Conservation (phyloP, 2,113 vertebrate genomes). For the Hippocampus comes region DNA sequence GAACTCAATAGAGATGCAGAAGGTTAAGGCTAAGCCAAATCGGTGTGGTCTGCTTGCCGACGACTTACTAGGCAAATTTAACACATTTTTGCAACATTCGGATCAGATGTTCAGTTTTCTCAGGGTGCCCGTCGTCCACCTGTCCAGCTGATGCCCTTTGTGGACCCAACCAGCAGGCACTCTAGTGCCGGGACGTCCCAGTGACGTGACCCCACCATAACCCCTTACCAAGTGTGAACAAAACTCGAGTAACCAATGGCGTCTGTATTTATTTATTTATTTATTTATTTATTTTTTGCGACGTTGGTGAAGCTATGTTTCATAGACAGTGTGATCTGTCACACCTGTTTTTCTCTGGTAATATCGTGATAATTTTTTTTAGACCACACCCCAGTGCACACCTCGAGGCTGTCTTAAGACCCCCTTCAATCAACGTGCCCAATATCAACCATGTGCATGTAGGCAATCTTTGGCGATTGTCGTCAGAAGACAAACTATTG, state of each 20-base stretch:
- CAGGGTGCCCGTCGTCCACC: slow-evolving; percentile 28
- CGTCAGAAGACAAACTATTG: neutral
- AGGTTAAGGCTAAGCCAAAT: neutral
- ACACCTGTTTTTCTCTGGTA: too few relatives aligned
- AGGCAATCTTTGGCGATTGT: neutral
- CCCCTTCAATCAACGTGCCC: too few relatives aligned
- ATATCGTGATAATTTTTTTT: too few relatives aligned
- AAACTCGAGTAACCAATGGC: neutral
- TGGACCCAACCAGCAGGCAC: slow-evolving; percentile 4
- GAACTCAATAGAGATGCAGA: neutral
- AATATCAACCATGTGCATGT: neutral
- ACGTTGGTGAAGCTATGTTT: too few relatives aligned
- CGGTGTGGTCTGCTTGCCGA: neutral
- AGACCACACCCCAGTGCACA: too few relatives aligned
- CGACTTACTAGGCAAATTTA: neutral
- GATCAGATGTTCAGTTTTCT: slow-evolving; percentile 19
- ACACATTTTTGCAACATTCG: slow-evolving; percentile 6
- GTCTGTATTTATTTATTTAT: too few relatives aligned
- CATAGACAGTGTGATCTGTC: too few relatives aligned
- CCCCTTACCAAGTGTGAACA: neutral
- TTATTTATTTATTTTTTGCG: too few relatives aligned
- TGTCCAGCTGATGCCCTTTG: slow-evolving; percentile 56
- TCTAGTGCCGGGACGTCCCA: slow-evolving; percentile 32
- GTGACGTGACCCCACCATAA: slow-evolving; percentile 15
- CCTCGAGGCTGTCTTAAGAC: too few relatives aligned